Percentiles rank a stretch among this genome's conserved stretches.
phyloP scores from a whole-genome alignment of 2,797 vertebrate genomes.

The Enteromius viviparus region DNA sequence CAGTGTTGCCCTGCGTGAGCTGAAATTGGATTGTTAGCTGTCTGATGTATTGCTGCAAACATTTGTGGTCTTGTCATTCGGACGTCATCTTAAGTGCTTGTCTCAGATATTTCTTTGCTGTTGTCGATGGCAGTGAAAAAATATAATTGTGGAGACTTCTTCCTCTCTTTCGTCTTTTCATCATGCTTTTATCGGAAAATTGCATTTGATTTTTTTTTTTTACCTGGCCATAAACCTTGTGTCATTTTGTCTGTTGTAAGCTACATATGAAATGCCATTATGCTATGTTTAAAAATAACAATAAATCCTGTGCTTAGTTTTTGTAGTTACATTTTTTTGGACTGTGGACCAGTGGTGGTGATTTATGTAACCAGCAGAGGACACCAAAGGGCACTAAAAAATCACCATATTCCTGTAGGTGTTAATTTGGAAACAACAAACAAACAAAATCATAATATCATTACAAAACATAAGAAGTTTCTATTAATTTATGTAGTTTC shows the following conservation, averaged over 20 bases:
- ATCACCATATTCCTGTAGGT: not conserved
- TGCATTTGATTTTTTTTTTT: not conserved
- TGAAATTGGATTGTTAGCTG: constrained; percentile 33
- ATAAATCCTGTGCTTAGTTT: constrained; percentile 60
- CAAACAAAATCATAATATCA: not conserved
- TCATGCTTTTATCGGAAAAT: not conserved
- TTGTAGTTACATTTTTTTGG: constrained; percentile 6
- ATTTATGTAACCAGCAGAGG: constrained; percentile 44
- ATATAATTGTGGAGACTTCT: not conserved
- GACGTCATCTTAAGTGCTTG: constrained; percentile 12
- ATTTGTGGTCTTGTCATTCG: constrained; percentile 26
- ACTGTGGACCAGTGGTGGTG: not conserved
- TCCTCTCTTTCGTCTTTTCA: constrained; percentile 5
- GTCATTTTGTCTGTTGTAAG: constrained; percentile 49
- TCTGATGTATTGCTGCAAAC: constrained; percentile 45
- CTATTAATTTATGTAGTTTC: not conserved
- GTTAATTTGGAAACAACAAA: not conserved
- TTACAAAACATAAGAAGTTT: not conserved
- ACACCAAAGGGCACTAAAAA: constrained; percentile 10
- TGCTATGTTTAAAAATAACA: constrained; percentile 47
- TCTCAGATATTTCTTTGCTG: constrained; percentile 31
- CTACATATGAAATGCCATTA: constrained; percentile 52
- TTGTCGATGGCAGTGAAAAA: constrained; percentile 28
- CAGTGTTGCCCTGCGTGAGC: constrained; percentile 48
- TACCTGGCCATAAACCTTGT: constrained; percentile 9